Conservation (phyloP, 1,140 invertebrate species). For the Planococcus citri region DNA sequence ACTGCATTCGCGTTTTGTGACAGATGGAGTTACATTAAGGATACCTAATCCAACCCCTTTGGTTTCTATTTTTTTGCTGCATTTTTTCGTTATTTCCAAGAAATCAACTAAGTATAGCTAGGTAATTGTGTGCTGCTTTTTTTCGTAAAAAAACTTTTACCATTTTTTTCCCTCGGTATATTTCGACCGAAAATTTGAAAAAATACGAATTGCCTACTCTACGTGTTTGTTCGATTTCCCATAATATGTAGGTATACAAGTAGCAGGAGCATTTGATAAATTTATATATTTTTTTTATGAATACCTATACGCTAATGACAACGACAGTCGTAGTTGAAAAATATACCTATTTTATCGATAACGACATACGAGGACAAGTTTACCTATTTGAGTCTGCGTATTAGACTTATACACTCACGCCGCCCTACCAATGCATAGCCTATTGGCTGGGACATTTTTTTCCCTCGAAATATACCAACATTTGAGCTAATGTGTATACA, state of each 20-base stretch:
- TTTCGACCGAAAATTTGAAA: neutral
- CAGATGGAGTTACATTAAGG: slow-evolving; percentile 17
- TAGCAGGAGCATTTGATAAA: too few relatives aligned
- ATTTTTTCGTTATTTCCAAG: neutral
- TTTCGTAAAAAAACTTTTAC: neutral
- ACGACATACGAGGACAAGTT: neutral
- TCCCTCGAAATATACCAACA: too few relatives aligned
- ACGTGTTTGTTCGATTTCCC: too few relatives aligned
- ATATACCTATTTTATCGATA: slow-evolving; percentile 1
- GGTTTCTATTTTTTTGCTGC: neutral
- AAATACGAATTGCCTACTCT: neutral
- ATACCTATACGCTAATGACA: neutral
- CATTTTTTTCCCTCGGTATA: neutral
- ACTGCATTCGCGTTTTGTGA: slow-evolving; percentile 18
- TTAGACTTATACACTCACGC: neutral
- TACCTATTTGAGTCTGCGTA: neutral
- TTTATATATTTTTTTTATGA: neutral
- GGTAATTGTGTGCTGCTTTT: too few relatives aligned
- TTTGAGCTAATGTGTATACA: too few relatives aligned
- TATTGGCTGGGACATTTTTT: too few relatives aligned
- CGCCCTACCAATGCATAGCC: too few relatives aligned
- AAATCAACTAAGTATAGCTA: too few relatives aligned
- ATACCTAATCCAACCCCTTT: slow-evolving; percentile 15
- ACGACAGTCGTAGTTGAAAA: neutral
- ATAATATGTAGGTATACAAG: too few relatives aligned